Base-by-base conservation (phyloP, 2,888 invertebrate species). In the Andrena trimmerana region DNA sequence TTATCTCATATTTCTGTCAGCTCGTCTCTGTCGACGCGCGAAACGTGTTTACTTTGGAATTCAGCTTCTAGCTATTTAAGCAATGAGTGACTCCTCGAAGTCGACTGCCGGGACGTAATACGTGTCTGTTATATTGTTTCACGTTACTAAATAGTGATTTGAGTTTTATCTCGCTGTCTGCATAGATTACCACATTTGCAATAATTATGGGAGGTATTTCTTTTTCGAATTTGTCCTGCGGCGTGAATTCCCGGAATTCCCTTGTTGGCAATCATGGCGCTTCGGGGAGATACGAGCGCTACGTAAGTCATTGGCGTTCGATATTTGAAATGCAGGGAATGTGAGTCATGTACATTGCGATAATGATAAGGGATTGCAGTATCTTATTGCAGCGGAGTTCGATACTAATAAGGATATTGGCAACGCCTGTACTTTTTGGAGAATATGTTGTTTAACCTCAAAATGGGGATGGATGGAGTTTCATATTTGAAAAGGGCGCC, bases 301-400 rank as follows among this genome's bases (percentile, higher is more conserved):
- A 8, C 24, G 29, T 50, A 16, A 13, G 42, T 27, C 10, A 36
- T 29, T 36, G 7, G 42, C n/a, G 8, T 67, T 54, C n/a, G 2
- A 10, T 31, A 31, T 66, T 5, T 27, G 33, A 31, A 60, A 24
- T 60, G 68, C 33, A 60, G 54, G n/a, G 20, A 54, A 54, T 54
- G 54, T 2, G 48, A 73, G 42, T 59, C 48, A 42, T 54, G 16
- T 59, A 31, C n/a, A 42, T 57, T 59, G 42, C 48, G 29, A n/a
- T 74, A 74, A 59, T 42, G 42, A 42, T 57, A 29, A 57, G 27
- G 5, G 27, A 54, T 54, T 16, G n/a, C n/a, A 31, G 24, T 65
- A 33, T 54, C 29, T 24, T 52, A 8, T 20, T 54, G n/a, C 54
- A 20, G 5, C 5, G 42, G 42, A 42, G 16, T 16, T 42, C 42